Base-by-base conservation (phyloP, 2,797 vertebrate species). In the Rhinella marina region DNA sequence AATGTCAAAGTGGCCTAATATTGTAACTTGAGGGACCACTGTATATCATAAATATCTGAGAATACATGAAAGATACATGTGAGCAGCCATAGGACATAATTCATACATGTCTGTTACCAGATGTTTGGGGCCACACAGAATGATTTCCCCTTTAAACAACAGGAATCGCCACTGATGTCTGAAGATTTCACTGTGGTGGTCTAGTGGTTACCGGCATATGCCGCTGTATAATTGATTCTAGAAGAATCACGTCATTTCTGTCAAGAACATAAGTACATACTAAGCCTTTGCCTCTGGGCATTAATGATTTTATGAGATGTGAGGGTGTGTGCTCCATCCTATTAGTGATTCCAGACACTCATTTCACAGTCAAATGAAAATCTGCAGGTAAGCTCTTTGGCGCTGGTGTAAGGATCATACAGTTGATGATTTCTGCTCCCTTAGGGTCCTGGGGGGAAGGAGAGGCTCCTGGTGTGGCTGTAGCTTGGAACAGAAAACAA, bases 381-480 rank as follows among this genome's bases (percentile, higher is more conserved):
- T 19, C 82, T 80, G n/a, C 64, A 80, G 82, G 66, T 56, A 73
- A 84, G 13, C 17, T 75, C 56, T 80, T 84, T 88, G 87, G 56
- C 76, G 75, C 32, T 5, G 9, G 27, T 56, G n/a, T 75, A 85
- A 76, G 81, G 57, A 82, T 81, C 56, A 25, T 61, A 82, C 27
- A 25, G 19, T 54, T 78, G 32, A 75, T 64, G 50, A 70, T 81
- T 88, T 52, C 52, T 54, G 25, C 73, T 52, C 23, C 56, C 21
- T 50, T 19, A 86, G 61, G 61, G 7, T 70, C 88, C 88, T 79
- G 75, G 50, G 88, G 85, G 88, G 32, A 89, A 83, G 88, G 88
- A 84, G 85, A 83, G 85, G 81, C 25, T 64, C 19, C 13, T 75
- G 62, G 73, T 80, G 81, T 62, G 75, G 73, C 84, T 64, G 79